Conservation (phyloP, 2,888 invertebrate genomes). For the Cryptocephalus primarius region DNA sequence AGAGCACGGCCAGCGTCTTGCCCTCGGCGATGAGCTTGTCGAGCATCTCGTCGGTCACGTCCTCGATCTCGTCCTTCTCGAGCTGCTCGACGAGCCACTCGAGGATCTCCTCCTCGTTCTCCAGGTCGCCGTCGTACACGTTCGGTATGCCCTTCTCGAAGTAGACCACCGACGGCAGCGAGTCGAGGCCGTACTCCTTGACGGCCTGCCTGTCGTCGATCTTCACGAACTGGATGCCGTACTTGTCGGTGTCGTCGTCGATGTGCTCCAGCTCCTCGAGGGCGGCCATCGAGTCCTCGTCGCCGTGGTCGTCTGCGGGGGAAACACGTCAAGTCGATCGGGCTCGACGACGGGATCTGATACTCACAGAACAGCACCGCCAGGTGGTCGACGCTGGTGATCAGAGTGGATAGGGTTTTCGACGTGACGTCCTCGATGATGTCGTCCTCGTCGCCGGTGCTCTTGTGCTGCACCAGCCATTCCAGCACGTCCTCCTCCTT, state of each 20-base stretch:
- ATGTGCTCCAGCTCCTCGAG: constrained; percentile 83
- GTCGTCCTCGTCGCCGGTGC: constrained; percentile 87
- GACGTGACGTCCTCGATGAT: constrained; percentile 90
- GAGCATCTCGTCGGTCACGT: constrained; percentile 89
- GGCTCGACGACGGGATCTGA: not conserved
- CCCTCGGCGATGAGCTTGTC: constrained; percentile 82
- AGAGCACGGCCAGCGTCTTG: constrained; percentile 79
- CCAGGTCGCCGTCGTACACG: constrained; percentile 81
- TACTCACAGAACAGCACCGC: constrained; percentile 86
- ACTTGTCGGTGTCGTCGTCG: constrained; percentile 86
- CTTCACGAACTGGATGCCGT: constrained; percentile 88
- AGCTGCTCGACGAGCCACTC: constrained; percentile 81
- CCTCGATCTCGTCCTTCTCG: constrained; percentile 89
- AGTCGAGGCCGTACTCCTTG: constrained; percentile 75
- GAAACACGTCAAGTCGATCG: not conserved
- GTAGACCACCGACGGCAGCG: constrained; percentile 74
- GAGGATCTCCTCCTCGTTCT: constrained; percentile 79
- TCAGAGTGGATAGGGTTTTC: constrained; percentile 76
- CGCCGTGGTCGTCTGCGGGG: constrained; percentile 71
- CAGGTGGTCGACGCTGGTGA: constrained; percentile 81
- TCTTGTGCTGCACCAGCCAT: constrained; percentile 88
- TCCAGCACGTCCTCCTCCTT: constrained; percentile 86
- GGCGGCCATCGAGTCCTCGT: constrained; percentile 78
- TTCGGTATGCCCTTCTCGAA: constrained; percentile 90
- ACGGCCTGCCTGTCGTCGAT: constrained; percentile 81